A percentile compares a stretch with the other conserved stretches of the same genome.
Conservation (phyloP, 2,797 vertebrate genomes). For the Sebastes jordani region DNA sequence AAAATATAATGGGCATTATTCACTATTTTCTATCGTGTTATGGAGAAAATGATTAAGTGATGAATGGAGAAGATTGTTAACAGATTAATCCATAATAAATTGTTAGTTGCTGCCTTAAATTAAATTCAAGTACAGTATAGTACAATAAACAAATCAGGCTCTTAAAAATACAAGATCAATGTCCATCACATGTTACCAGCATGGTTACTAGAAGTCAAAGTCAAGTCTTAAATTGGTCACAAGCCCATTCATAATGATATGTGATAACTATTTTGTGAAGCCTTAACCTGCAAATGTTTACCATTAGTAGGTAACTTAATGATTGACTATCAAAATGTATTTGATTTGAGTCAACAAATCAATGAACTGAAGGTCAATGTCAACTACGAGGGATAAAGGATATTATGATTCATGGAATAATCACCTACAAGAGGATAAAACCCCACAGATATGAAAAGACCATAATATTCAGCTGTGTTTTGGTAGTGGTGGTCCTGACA, state of each 20-base stretch:
- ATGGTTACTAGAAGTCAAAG: background rate
- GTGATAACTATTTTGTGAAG: background rate
- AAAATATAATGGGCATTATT: background rate
- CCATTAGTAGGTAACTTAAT: background rate
- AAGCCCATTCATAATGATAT: background rate
- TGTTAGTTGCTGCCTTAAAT: background rate
- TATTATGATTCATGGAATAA: background rate
- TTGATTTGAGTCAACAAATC: background rate
- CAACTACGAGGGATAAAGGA: background rate
- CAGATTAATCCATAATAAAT: background rate
- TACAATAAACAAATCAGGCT: background rate
- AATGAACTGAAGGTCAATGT: background rate
- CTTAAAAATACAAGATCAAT: background rate
- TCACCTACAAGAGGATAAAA: background rate
- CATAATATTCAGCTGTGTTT: background rate
- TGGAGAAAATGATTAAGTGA: background rate
- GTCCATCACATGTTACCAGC: background rate
- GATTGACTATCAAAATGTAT: background rate
- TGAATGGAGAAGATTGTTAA: background rate
- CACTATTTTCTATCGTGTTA: background rate
- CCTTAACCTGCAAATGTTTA: background rate
- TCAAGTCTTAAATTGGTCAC: background rate
- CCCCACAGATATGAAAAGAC: background rate
- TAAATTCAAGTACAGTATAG: background rate
- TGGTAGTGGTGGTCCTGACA: conserved; percentile 38